A percentile compares a stretch with the other conserved stretches of the same genome.
phyloP scores from a whole-genome alignment of 1,140 invertebrate genomes.

The Venustaconcha ellipsiformis region DNA sequence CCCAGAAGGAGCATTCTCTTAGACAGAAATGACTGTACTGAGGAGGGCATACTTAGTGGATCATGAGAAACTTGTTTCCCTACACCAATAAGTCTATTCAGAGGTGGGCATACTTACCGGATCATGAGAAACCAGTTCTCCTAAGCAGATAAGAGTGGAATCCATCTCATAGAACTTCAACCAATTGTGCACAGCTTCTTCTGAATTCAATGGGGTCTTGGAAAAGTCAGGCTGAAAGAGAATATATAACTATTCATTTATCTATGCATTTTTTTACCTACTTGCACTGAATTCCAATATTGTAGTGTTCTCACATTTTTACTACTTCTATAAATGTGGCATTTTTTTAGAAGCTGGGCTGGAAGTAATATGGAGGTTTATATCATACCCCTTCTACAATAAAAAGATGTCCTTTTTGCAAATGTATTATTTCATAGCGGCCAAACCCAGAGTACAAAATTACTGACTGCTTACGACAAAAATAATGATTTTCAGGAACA shows the following conservation, averaged over 20 bases:
- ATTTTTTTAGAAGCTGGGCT: too few relatives aligned
- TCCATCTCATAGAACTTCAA: constrained; percentile 91
- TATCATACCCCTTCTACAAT: too few relatives aligned
- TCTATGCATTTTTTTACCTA: background rate
- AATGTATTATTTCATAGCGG: too few relatives aligned
- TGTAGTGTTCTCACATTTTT: too few relatives aligned
- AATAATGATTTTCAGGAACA: too few relatives aligned
- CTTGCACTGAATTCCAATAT: too few relatives aligned
- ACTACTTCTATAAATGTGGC: too few relatives aligned
- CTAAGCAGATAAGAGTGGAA: constrained; percentile 87
- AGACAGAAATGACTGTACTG: background rate
- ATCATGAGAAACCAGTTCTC: constrained; percentile 89
- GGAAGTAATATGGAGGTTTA: too few relatives aligned
- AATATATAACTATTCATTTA: background rate
- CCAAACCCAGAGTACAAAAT: too few relatives aligned
- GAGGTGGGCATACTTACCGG: constrained; percentile 73
- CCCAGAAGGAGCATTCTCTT: background rate
- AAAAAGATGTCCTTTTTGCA: too few relatives aligned
- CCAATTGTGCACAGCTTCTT: constrained; percentile 87
- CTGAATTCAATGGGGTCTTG: constrained; percentile 76
- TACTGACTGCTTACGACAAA: too few relatives aligned
- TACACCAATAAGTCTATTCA: background rate
- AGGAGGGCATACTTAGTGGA: constrained; percentile 74
- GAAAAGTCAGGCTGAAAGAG: constrained; percentile 85
- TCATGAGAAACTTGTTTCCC: constrained; percentile 82